Evolutionary conservation across 2,113 vertebrate genomes (phyloP), one percentile per base, ranked within the genome.

Genomic region (Catagonus wagneri): DNA sequence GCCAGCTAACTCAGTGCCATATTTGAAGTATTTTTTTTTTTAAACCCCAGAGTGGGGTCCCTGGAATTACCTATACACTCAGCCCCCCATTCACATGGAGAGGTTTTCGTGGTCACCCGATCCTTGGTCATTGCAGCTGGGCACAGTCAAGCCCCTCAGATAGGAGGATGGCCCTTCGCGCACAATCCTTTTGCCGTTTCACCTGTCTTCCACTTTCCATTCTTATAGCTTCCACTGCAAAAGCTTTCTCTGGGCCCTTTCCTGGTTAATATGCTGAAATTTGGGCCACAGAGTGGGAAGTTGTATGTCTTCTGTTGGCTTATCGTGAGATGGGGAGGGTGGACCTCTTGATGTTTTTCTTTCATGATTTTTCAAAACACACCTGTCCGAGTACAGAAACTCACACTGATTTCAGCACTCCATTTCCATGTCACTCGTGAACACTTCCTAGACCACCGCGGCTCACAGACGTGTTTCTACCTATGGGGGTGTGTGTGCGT

Each of bases 41-140:
- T 66, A 74, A 58, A 39, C 10, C 52, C 39, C 44, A 9, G 54
- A 39, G 34, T 16, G 2, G 6, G 20, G 14, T 2, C 60, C 50
- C 61, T 56, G 22, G 75, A 32, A 16, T 78, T 10, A 6, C 27
- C 13, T 14, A 4, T 25, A n/a, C 7, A 14, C 23, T 4, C 65
- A 56, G 20, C 50, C 12, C 16, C 20, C 1, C 2, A 23, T 20
- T 50, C 22, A 7, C 11, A n/a, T 0, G 3, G 63, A 17, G 17
- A 76, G n/a, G 1, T 15, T 22, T 0, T 4, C 2, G 23, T 7
- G 13, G 63, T 19, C 6, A 4, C 20, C 44, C 34, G 25, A 17
- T 3, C 16, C 3, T 19, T 34, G 34, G 8, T 25, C 39, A 10
- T 9, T 1, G 1, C 6, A 16, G 10, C 22, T 15, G 39, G 83